These are phyloP conservation scores for Paralichthys olivaceus DNA, from an alignment of 2,113 vertebrate genomes.

Conservation along the genomic window DNA sequence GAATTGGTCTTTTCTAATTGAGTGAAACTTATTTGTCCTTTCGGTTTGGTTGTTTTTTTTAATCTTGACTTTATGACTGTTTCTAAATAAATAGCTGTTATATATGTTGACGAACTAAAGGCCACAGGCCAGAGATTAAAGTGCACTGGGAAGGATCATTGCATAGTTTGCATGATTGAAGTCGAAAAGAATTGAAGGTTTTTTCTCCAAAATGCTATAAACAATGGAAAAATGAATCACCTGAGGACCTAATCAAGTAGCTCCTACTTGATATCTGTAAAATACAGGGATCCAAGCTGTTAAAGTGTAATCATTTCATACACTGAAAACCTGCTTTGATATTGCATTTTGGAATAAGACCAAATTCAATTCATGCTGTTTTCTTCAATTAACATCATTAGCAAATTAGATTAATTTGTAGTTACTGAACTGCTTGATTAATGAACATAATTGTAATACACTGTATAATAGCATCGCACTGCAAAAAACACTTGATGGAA, in stretches of 20 bases:
- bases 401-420: constrained; percentile 16
- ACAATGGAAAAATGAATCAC: background rate
- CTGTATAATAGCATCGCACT: constrained; percentile 43
- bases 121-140: constrained; percentile 46
- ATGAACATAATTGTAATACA: constrained; percentile 46
- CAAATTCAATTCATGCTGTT: constrained; percentile 32
- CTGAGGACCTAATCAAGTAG: background rate
- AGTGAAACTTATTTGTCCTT: constrained; percentile 11
- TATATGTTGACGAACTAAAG: constrained; percentile 23
- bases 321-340: background rate
- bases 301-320: background rate
- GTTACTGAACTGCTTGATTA: constrained; percentile 8
- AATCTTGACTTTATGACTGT: constrained; percentile 77
- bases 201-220: constrained; percentile 36
- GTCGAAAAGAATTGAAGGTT: constrained; percentile 32
- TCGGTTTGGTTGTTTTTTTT: background rate
- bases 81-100: constrained; percentile 68
- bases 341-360: constrained; percentile 29
- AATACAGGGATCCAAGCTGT: constrained; percentile 1
- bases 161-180: constrained; percentile 10
- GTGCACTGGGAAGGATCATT: constrained; percentile 21
- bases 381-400: background rate
- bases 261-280: background rate
- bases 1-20: constrained; percentile 8
- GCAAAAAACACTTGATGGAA: constrained; percentile 30